Evolutionary conservation across 2,113 vertebrate genomes (phyloP).

Genomic region (Meles meles): DNA sequence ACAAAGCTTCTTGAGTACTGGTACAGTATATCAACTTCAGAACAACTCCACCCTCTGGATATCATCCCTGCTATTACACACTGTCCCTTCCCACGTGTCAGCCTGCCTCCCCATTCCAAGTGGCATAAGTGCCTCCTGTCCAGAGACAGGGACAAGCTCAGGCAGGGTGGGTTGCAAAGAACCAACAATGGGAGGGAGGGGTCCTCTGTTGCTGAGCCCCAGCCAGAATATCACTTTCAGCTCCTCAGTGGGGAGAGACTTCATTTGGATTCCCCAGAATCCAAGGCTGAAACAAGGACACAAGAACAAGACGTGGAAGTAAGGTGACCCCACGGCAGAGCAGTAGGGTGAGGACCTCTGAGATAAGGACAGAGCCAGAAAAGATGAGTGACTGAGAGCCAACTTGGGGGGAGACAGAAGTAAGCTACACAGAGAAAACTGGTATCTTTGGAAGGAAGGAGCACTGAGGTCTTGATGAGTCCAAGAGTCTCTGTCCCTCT

Average conservation of each 20-base stretch:
- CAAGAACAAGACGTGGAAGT: neutral
- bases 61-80: neutral
- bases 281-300: fast-evolving
- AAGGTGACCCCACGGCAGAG: too few species aligned
- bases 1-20: too few species aligned
- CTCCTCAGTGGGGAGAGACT: fast-evolving
- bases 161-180: neutral
- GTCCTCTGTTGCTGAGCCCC: neutral
- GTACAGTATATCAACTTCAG: neutral
- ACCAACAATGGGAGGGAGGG: fast-evolving
- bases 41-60: neutral
- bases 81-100: neutral
- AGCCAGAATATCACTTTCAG: fast-evolving
- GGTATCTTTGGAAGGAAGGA: neutral
- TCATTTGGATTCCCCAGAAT: fast-evolving
- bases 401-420: neutral
- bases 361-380: neutral
- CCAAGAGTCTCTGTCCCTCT: too few species aligned
- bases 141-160: fast-evolving
- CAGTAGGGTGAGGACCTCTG: neutral
- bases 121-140: neutral
- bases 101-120: neutral
- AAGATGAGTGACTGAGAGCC: neutral
- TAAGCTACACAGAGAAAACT: neutral
- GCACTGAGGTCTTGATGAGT: neutral